phyloP scores from a whole-genome alignment of 2,797 vertebrate species.

The Eurystomus glaucurus region DNA sequence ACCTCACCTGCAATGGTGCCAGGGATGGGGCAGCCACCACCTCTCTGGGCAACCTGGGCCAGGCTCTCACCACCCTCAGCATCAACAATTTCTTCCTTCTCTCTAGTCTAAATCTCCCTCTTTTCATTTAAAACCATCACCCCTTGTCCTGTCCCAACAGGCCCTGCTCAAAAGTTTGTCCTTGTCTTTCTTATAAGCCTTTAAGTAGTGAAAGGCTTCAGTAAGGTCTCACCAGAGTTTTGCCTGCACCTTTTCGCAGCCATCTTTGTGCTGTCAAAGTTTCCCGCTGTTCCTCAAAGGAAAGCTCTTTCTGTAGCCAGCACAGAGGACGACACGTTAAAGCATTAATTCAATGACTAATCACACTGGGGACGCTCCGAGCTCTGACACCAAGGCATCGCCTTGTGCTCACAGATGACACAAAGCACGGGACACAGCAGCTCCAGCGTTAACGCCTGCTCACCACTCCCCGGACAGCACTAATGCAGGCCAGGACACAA shows the following conservation, averaged over 20 bases:
- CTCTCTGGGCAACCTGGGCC: not conserved
- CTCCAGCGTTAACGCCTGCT: not conserved
- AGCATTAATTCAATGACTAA: not conserved
- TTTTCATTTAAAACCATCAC: not conserved
- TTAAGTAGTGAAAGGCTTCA: not conserved
- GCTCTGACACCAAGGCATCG: fast-evolving
- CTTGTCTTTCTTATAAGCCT: not conserved
- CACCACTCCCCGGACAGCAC: not conserved
- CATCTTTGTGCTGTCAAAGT: not conserved
- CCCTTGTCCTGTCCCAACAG: not conserved
- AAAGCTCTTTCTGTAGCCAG: not conserved
- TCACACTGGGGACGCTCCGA: fast-evolving
- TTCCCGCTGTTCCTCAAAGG: not conserved
- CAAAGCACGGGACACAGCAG: not conserved
- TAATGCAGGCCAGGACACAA: not conserved
- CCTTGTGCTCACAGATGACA: not conserved
- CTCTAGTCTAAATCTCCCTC: not conserved
- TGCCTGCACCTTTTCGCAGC: not conserved
- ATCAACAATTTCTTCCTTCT: not conserved
- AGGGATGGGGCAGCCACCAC: not conserved
- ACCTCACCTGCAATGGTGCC: not conserved
- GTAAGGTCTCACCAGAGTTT: not conserved
- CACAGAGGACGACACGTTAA: fast-evolving
- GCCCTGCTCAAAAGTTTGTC: not conserved
- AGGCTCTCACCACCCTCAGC: not conserved